A percentile compares a stretch with the other conserved stretches of the same genome.
Conservation (phyloP, 2,888 invertebrate genomes). For the Lasioglossum lativentre region DNA sequence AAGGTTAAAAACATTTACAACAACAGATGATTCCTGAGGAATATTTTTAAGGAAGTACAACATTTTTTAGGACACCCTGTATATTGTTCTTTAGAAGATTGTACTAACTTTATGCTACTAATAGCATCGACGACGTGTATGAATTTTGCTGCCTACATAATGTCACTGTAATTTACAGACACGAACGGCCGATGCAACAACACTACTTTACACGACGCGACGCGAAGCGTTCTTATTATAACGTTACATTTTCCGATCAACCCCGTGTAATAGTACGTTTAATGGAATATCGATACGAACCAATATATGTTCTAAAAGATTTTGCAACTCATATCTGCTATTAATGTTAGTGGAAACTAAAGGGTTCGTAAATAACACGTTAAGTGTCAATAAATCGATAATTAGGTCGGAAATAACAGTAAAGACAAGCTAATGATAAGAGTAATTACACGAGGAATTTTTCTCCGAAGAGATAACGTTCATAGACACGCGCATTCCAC, state of each 20-base stretch:
- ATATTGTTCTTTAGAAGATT: neutral
- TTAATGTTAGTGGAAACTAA: slow-evolving; percentile 54
- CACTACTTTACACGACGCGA: slow-evolving; percentile 6
- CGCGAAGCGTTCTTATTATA: slow-evolving; percentile 39
- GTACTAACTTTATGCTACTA: neutral
- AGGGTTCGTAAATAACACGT: slow-evolving; percentile 58
- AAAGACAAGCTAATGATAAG: slow-evolving; percentile 33
- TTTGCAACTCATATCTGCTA: slow-evolving; percentile 50
- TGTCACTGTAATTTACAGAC: slow-evolving; percentile 24
- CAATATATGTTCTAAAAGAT: slow-evolving; percentile 48
- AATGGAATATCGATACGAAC: slow-evolving; percentile 45
- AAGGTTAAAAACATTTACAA: too few relatives aligned
- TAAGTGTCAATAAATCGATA: slow-evolving; percentile 60
- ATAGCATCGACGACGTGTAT: neutral
- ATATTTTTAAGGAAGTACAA: too few relatives aligned
- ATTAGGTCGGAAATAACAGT: slow-evolving; percentile 36
- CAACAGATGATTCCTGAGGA: too few relatives aligned
- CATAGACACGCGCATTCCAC: neutral
- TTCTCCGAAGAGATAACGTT: neutral
- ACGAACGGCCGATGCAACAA: slow-evolving; percentile 16
- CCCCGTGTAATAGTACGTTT: slow-evolving; percentile 33
- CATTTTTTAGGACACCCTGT: too few relatives aligned
- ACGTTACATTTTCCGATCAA: slow-evolving; percentile 46
- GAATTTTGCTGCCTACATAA: slow-evolving; percentile 1
- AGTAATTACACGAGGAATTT: slow-evolving; percentile 13